Percentiles rank a stretch among this genome's conserved stretches.
These are phyloP conservation scores for Mya arenaria DNA, from an alignment of 1,140 invertebrate species.

Conservation along the genomic window DNA sequence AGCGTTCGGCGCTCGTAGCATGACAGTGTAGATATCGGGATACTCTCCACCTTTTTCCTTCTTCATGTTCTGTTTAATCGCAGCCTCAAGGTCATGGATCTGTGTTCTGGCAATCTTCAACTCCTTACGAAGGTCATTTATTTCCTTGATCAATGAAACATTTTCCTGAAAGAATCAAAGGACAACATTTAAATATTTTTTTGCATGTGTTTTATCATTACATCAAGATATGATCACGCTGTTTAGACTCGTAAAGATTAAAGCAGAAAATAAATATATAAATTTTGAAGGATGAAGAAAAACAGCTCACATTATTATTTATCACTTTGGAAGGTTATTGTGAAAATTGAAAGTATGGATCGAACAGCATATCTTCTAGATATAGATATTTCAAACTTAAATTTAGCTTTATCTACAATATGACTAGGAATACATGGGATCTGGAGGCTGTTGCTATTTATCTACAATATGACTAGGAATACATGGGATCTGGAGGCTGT, in stretches of 20 bases:
- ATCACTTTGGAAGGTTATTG: not conserved
- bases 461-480: too few relatives aligned
- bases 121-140: slow-evolving; percentile 87
- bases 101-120: slow-evolving; percentile 85
- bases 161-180: slow-evolving; percentile 86
- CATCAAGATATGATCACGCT: not conserved
- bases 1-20: slow-evolving; percentile 84
- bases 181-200: not conserved
- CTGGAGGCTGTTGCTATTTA: too few relatives aligned
- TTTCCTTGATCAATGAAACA: slow-evolving; percentile 87
- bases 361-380: too few relatives aligned
- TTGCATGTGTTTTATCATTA: not conserved
- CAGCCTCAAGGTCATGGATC: slow-evolving; percentile 87
- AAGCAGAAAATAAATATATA: not conserved
- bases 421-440: too few relatives aligned
- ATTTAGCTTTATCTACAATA: too few relatives aligned
- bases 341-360: not conserved
- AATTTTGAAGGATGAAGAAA: not conserved
- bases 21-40: slow-evolving; percentile 83
- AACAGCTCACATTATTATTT: not conserved
- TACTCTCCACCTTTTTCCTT: slow-evolving; percentile 84
- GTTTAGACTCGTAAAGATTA: too few relatives aligned
- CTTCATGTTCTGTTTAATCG: slow-evolving; percentile 84
- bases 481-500: too few relatives aligned
- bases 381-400: too few relatives aligned